Evolutionary conservation across 2,113 vertebrate species (phyloP), one percentile per base, ranked within the genome.

Genomic region (Eulemur macaco): DNA sequence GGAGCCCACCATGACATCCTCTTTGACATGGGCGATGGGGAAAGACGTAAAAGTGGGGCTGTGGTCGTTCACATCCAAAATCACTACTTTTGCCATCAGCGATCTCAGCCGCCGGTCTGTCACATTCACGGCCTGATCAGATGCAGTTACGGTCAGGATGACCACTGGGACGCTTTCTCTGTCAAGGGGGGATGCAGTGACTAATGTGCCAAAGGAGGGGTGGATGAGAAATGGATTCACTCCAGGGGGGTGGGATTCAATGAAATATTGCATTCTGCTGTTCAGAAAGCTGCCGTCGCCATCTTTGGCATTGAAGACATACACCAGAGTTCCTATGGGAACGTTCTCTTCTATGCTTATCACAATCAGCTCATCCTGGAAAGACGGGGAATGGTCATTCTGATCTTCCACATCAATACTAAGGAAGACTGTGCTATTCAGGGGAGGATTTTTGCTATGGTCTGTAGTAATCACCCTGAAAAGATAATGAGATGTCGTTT

Each of bases 61-160:
- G 98, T 99, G 99, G 97, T 99, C 99, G 54, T 99, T 99, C 56
- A 99, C 86, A 31, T 99, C 99, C 95, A 99, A 96, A 97, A 99
- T 96, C 94, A 99, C 98, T 66, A 99, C 97, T 98, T 99, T 99
- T 18, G 94, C 99, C 8, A 98, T 98, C 97, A 99, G 89, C 0
- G 99, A 98, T 29, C 97, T 86, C 69, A 96, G 52, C 15, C 96
- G 98, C 2, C 98, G 98, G 76, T 99, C 98, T 5, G 97, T 98
- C 80, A 97, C 74, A 27, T 98, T 98, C 91, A 97, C 94, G 8
- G 99, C 98, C 95, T 98, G 99, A 93, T 99, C 99, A 0, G 98
- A 98, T 0, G 99, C 99, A 0, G 98, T 99, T 0, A 99, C 98
- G 0, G 97, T 99, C 86, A 99, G 98, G 68, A 98, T 73, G 20